Conservation (phyloP, 2,113 vertebrate genomes). For the Erythrocercus mccallii region DNA sequence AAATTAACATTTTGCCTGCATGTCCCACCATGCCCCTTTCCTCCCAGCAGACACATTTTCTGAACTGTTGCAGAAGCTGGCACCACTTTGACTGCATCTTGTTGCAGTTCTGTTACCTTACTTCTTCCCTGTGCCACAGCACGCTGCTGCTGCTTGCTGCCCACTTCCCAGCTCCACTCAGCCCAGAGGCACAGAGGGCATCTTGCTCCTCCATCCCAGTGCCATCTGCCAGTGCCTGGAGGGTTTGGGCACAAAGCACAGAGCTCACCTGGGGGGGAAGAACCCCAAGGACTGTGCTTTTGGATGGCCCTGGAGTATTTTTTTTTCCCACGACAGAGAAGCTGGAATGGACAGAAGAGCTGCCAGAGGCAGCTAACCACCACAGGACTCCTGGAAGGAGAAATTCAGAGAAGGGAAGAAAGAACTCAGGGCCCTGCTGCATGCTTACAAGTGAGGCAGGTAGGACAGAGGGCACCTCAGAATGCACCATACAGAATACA, state of each 20-base stretch:
- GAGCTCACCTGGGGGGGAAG: background rate
- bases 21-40: background rate
- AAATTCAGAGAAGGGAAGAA: background rate
- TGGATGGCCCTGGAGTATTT: background rate
- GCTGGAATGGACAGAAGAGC: background rate
- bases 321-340: background rate
- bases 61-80: background rate
- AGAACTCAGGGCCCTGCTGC: background rate
- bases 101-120: background rate
- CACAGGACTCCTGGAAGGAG: background rate
- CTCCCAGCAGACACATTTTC: background rate
- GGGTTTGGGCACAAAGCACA: background rate
- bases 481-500: background rate
- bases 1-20: background rate
- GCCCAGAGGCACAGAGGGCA: background rate
- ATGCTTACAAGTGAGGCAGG: background rate
- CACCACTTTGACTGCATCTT: background rate
- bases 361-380: background rate
- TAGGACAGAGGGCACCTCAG: background rate
- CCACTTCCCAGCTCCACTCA: background rate
- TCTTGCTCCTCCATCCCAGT: background rate
- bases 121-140: background rate
- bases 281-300: background rate
- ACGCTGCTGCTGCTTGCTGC: fast-evolving
- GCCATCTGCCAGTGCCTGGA: background rate